A percentile compares a stretch with the other conserved stretches of the same genome.
Conservation (phyloP, 2,797 vertebrate species). For the Discoglossus pictus region DNA sequence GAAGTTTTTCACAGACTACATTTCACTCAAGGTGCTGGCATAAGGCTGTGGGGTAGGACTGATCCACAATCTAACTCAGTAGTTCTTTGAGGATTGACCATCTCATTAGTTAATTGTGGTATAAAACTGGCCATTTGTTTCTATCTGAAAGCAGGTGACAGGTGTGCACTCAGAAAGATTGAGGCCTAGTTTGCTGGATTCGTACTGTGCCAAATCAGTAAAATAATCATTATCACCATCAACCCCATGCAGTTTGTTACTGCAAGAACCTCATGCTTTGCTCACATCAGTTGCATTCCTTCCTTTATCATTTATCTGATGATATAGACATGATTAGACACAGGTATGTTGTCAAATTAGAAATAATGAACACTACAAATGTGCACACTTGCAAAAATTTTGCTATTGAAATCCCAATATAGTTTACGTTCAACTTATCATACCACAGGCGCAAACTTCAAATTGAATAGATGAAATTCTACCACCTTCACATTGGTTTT, state of each 20-base stretch:
- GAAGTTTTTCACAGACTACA: no score
- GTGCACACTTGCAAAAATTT: neutral
- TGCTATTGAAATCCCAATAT: no score
- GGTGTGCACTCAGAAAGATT: neutral
- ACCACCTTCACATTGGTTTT: no score
- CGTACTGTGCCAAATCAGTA: slow-evolving; percentile 3
- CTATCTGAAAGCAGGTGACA: slow-evolving; percentile 16
- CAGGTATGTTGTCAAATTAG: slow-evolving; percentile 18
- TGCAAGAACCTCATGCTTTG: neutral
- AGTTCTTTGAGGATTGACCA: no score
- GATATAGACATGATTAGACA: slow-evolving; percentile 19
- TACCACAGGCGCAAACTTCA: no score
- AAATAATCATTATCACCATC: slow-evolving; percentile 11
- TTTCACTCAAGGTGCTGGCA: no score
- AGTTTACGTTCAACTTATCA: no score
- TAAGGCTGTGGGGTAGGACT: no score
- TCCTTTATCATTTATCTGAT: slow-evolving; percentile 2
- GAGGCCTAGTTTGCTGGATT: neutral
- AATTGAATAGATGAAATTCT: no score
- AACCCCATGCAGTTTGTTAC: slow-evolving; percentile 2
- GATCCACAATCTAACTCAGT: no score
- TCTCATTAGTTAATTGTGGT: no score
- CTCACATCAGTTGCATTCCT: neutral
- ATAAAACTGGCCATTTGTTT: no score
- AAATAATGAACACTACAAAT: slow-evolving; percentile 26